Evolutionary conservation across 2,888 invertebrate genomes (phyloP), one percentile per base, ranked within the genome.

Genomic region (Macaria liturata): DNA sequence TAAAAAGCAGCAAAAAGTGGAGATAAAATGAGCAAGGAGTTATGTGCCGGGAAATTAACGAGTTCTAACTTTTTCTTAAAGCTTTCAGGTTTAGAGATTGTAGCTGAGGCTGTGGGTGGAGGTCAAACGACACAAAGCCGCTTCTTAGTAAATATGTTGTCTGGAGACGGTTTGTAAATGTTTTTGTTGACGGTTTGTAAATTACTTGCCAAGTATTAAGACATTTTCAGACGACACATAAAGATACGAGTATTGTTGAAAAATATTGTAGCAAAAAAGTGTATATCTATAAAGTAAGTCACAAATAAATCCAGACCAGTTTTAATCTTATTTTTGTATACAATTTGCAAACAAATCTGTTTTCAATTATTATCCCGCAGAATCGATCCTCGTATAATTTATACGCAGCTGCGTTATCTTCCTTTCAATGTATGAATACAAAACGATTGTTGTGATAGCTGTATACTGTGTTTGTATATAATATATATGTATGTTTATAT

Each of bases 381-480:
- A 37, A 37, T 37, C 3, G 34, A 37, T 6, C 7, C 34, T 7
- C 7, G 7, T 37, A 32, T 46, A 37, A 51, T 31, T 20, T 9
- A 67, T 78, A 85, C 84, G 83, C 84, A 87, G 80, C 82, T 84
- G 80, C 78, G 57, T 60, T 60, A 63, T 59, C 59, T 64, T 81
- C 78, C 83, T 86, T 80, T 78, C 74, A 80, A 80, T 83, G 78
- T 70, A 84, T 86, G 88, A 88, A 89, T 88, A 88, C 83, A 86
- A 88, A 89, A 76, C 45, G 37, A 20, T 20, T 20, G 2, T 2
- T 20, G 20, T 20, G 1, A 20, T 20, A 20, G 20, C 20, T 20
- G 20, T 20, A 2, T 20, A 20, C 34, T 37, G 34, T 37, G 34
- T 37, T 4, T 4, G 6, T 34, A 6, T 34, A 34, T 34, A 34